Percentiles rank a stretch among this genome's conserved stretches.
These are phyloP conservation scores for Berghia stephanieae DNA, from an alignment of 1,140 invertebrate genomes.

Conservation along the genomic window DNA sequence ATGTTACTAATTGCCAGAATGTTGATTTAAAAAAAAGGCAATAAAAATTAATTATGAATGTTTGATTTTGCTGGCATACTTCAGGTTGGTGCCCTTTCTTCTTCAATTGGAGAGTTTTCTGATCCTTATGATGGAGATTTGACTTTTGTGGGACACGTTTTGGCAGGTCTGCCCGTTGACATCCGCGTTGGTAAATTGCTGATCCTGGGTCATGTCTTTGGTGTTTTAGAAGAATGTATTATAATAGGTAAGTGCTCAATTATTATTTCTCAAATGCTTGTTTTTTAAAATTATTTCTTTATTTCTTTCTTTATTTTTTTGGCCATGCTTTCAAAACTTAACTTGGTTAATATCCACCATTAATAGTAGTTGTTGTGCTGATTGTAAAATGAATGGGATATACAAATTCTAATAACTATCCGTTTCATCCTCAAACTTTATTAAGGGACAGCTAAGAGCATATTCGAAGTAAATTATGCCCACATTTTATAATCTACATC, in stretches of 20 bases:
- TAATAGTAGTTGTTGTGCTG: too few species aligned
- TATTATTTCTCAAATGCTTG: not conserved
- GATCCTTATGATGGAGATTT: slow-evolving; percentile 83
- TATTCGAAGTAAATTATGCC: too few species aligned
- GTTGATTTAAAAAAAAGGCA: too few species aligned
- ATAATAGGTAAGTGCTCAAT: slow-evolving; percentile 84
- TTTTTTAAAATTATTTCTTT: not conserved
- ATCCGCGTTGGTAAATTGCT: slow-evolving; percentile 85
- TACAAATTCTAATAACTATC: too few species aligned
- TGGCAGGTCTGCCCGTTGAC: slow-evolving; percentile 85
- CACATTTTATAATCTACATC: too few species aligned
- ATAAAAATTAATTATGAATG: too few species aligned
- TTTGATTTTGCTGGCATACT: slow-evolving; percentile 21
- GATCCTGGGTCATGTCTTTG: slow-evolving; percentile 86
- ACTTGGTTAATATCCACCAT: too few species aligned
- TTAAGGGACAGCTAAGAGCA: too few species aligned
- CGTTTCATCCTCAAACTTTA: too few species aligned
- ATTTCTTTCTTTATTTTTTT: not conserved
- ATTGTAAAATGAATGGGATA: too few species aligned
- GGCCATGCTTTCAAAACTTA: too few species aligned
- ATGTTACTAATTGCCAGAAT: too few species aligned
- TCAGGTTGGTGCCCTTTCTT: slow-evolving; percentile 72
- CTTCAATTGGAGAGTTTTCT: slow-evolving; percentile 69
- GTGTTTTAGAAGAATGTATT: slow-evolving; percentile 83
- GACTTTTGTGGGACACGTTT: slow-evolving; percentile 85